Percentiles rank a stretch among this genome's conserved stretches.
Conservation (phyloP, 2,113 vertebrate species). For the Alethe castanea region DNA sequence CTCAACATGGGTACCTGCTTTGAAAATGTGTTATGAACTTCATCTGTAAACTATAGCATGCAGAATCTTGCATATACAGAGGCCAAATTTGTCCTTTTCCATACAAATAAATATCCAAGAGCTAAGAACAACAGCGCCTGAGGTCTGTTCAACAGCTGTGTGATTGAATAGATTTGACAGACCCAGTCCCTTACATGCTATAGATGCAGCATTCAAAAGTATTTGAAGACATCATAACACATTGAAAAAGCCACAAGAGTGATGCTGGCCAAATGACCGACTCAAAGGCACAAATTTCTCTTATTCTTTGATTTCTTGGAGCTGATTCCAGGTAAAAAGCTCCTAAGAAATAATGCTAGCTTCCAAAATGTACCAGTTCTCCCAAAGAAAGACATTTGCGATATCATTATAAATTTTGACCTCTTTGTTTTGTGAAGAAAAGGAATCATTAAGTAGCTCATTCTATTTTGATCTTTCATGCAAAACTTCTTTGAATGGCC, state of each 20-base stretch:
- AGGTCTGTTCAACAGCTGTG: neutral
- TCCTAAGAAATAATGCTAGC: neutral
- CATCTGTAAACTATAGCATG: neutral
- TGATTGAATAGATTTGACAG: constrained; percentile 5
- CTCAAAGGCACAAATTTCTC: neutral
- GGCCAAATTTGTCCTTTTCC: neutral
- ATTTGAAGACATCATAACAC: neutral
- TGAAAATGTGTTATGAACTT: neutral
- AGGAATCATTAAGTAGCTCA: neutral
- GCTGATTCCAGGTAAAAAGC: neutral
- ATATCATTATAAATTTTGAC: neutral
- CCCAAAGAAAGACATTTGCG: neutral
- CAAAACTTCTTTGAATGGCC: neutral
- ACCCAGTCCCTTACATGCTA: neutral
- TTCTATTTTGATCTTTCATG: neutral
- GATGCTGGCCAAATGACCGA: neutral
- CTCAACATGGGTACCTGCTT: neutral
- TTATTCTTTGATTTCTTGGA: neutral
- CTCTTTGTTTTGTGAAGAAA: neutral
- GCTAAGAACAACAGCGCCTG: neutral
- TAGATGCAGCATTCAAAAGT: neutral
- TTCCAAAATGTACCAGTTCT: neutral
- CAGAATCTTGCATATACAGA: neutral
- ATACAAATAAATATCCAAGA: constrained; percentile 15
- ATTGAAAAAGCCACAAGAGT: neutral